Evolutionary conservation across 2,888 invertebrate species (phyloP).

Genomic region (Lordiphosa andalusiaca): DNA sequence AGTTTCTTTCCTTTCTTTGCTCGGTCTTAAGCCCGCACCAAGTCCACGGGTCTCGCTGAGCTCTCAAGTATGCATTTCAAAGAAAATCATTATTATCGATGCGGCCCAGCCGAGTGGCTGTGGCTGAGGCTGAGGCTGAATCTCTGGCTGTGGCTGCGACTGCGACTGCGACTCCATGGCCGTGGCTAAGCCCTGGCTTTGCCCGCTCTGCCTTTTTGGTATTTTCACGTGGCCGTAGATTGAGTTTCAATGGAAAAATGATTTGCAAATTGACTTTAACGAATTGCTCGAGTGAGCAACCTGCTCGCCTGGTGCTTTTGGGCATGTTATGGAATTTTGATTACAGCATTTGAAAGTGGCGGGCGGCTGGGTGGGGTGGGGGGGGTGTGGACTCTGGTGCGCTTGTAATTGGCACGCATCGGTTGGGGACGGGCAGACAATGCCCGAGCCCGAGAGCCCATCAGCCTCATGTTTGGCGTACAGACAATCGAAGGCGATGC

Average conservation of each 20-base stretch:
- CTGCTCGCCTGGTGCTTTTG: slow-evolving; percentile 43
- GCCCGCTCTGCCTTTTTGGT: slow-evolving; percentile 54
- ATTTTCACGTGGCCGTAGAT: slow-evolving; percentile 74
- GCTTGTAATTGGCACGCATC: slow-evolving; percentile 64
- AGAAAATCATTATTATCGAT: slow-evolving; percentile 76
- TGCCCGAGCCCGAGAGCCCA: background rate
- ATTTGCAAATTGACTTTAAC: slow-evolving; percentile 78
- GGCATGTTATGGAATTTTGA: slow-evolving; percentile 68
- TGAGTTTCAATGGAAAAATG: slow-evolving; percentile 78
- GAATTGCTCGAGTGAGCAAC: slow-evolving; percentile 69
- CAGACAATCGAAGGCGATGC: slow-evolving; percentile 38
- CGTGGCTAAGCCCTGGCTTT: slow-evolving; percentile 10
- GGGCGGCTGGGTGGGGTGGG: background rate
- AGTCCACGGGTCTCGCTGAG: slow-evolving; percentile 25
- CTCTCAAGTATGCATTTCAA: slow-evolving; percentile 71
- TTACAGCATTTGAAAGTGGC: slow-evolving; percentile 36
- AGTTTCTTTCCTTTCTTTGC: slow-evolving; percentile 31
- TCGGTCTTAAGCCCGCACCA: slow-evolving; percentile 26
- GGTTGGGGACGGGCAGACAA: slow-evolving; percentile 3
- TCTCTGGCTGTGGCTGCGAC: background rate
- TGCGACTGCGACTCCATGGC: slow-evolving; percentile 1
- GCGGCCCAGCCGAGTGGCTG: slow-evolving; percentile 44
- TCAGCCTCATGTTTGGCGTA: too few relatives aligned
- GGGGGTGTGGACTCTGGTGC: too few relatives aligned
- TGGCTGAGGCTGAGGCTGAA: slow-evolving; percentile 14